phyloP scores from a whole-genome alignment of 2,797 vertebrate species.

The Danio choprae region DNA sequence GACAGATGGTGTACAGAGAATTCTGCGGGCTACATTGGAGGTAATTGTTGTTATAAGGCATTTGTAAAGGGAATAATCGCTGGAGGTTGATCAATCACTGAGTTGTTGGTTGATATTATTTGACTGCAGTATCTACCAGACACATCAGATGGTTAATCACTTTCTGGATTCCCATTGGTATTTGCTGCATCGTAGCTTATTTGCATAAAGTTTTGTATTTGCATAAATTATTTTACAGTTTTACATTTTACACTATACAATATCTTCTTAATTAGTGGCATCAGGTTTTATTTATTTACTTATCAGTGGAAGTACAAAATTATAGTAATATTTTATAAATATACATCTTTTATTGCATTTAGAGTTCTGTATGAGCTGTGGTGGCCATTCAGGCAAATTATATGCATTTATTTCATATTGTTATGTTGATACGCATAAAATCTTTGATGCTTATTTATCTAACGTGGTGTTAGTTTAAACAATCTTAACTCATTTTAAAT shows the following conservation, averaged over 20 bases:
- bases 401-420: too few species aligned
- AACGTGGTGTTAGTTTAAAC: too few species aligned
- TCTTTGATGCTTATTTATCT: too few species aligned
- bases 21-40: not conserved
- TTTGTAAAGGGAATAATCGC: not conserved
- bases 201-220: constrained; percentile 1
- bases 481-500: too few species aligned
- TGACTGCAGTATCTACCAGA: not conserved
- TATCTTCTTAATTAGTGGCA: not conserved
- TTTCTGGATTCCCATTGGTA: not conserved
- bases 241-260: not conserved
- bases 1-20: not conserved
- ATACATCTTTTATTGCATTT: too few species aligned
- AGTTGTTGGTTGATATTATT: not conserved
- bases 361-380: too few species aligned
- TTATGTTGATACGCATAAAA: too few species aligned
- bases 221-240: constrained; percentile 1
- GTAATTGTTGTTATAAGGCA: not conserved
- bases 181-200: not conserved
- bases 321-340: too few species aligned
- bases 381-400: too few species aligned
- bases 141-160: not conserved
- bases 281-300: too few species aligned
- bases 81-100: not conserved
- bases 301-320: too few species aligned